Base-by-base conservation (phyloP, 2,797 vertebrate genomes). In the Vespertilio murinus region DNA sequence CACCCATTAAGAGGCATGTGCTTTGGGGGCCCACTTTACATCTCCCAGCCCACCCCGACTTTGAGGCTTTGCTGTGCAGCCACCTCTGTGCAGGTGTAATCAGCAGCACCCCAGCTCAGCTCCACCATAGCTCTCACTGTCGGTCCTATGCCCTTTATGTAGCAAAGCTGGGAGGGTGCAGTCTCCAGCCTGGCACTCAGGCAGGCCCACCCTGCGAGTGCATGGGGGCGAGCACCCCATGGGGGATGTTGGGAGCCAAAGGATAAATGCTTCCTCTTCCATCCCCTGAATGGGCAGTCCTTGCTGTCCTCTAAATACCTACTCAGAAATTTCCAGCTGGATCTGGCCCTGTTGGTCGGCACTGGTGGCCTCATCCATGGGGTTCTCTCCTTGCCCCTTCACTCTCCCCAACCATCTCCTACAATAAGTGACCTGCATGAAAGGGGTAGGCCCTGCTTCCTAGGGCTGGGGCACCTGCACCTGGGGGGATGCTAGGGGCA, bases 401-500 rank as follows among this genome's bases (percentile, higher is more conserved):
- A 52, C 3, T 18, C 3, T 28, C 30, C 8, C 61, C 35, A 7
- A 17, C 10, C 5, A 4, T 42, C 64, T 33, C 23, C 30, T 71
- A 14, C 0, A 5, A 6, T 6, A 17, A 92, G 40, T 3, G 8
- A 3, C 22, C 18, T 17, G 5, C 47, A 28, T n/a, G 25, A n/a
- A 78, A 33, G 4, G n/a, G 42, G 33, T 9, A 77, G 33, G 2
- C 28, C 67, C 12, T 64, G 18, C 22, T 49, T 77, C 52, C 52
- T 18, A 38, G 18, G 52, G 11, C 2, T 12, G 30, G 25, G n/a
- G 30, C 42, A 8, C 42, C 56, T 28, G 28, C 33, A 2, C 73
- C 56, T 28, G 42, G 20, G 52, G 38, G 22, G 40, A 42, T 61
- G 71, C 10, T 9, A 16, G 54, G 23, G 14, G n/a, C 45, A 18